Evolutionary conservation across 2,113 vertebrate species (phyloP), one percentile per base, ranked within the genome.

Genomic region (Stercorarius parasiticus): DNA sequence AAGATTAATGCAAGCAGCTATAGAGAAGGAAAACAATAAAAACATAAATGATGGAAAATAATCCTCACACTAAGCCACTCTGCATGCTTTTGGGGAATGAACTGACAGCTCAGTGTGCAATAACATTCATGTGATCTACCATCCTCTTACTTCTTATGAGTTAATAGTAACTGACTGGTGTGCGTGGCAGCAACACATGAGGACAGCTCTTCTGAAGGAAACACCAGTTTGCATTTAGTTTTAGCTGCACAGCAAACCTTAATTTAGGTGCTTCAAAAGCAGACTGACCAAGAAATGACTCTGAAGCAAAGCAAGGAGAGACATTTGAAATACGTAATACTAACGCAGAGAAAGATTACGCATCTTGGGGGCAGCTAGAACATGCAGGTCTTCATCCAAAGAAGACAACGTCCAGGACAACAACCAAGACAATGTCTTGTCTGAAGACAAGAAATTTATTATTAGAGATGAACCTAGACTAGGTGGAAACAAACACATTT

Each of bases 11-110:
- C 43, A 87, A 84, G 56, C 72, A 89, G 69, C 36, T 38, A 19
- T 6, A 79, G 36, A 91, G 65, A 91, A 88, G 32, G 20, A 92
- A 95, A 95, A 92, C 50, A 95, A 64, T 56, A 85, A 92, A 92
- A 81, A 10, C 42, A 86, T 50, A 78, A 76, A 74, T 42, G 25
- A 88, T 55, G 56, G 62, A 65, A 79, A 96, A 87, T 55, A 97
- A 50, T 69, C 36, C 47, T 88, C 50, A 66, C n/a, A 36, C 49
- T 56, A 76, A 86, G 40, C 10, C 43, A 59, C 42, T 78, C 32
- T 71, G 16, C 16, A 15, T 61, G 53, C 45, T 95, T 95, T 52
- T 52, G 61, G 52, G 61, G 88, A 78, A 81, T 19, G 40, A 88
- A 52, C 17, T 13, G 40, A 67, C 61, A 83, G 47, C 40, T 42